Base-by-base conservation (phyloP, 2,113 vertebrate genomes). In the Cynoglossus semilaevis region DNA sequence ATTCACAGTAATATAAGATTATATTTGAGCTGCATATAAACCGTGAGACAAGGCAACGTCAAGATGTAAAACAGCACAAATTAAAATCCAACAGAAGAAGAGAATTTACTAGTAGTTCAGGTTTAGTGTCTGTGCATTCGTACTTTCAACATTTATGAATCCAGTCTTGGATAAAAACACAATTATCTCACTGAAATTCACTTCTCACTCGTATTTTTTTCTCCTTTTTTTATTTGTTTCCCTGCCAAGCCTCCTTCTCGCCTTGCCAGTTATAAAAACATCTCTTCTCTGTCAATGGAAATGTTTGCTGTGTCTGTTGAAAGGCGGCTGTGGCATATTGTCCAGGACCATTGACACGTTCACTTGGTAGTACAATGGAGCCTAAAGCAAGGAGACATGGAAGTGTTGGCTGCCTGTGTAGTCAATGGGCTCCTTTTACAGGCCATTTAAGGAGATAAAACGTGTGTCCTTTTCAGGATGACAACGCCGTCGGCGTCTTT, bases 341-440 rank as follows among this genome's bases (percentile, higher is more conserved):
- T 58, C 61, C 69, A 67, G 54, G 72, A 53, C 68, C 74, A 34
- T 58, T 65, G 67, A 77, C 60, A 60, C 57, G 75, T 78, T 84
- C 68, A 64, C 69, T 76, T 51, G 53, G 18, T 43, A 15, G 54
- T 13, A 82, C 81, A 85, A 85, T 76, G 56, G 72, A 75, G 53
- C 70, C 63, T 79, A 70, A 61, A 78, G 77, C 48, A 43, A 79
- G 60, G 68, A 75, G 61, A 64, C 63, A 69, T 60, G 64, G 70
- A 83, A 65, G 67, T 76, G 74, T 56, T 46, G 51, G 66, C 56
- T 72, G 80, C 74, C 82, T 81, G 77, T 83, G 77, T 70, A 80
- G 84, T 88, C 77, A 83, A 86, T 86, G 72, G 76, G 76, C 69
- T 63, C 77, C 48, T 85, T 87, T 87, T 74, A 86, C 78, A 77